These are phyloP conservation scores for Lepidurus packardi DNA, from an alignment of 1,140 invertebrate species.

Conservation along the genomic window DNA sequence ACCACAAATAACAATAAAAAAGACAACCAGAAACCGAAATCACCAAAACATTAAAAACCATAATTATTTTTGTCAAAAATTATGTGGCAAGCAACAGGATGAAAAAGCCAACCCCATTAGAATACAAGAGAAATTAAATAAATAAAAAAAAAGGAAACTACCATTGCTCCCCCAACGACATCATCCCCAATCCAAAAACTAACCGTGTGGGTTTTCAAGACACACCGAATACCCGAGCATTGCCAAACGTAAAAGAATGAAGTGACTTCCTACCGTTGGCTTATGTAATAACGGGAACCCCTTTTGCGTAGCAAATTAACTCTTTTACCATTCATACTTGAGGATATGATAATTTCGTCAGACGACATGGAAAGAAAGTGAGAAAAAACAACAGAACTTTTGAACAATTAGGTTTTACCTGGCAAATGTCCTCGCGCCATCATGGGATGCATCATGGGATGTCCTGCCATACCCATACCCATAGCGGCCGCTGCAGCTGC, in stretches of 20 bases:
- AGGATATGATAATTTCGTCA: background rate
- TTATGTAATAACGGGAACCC: background rate
- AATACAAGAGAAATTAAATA: constrained; percentile 11
- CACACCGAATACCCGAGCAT: constrained; percentile 14
- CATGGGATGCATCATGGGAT: constrained; percentile 13
- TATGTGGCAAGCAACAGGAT: background rate
- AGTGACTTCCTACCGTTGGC: constrained; percentile 11
- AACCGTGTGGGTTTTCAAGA: constrained; percentile 12
- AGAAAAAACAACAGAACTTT: background rate
- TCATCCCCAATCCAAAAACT: background rate
- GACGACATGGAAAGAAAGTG: too few relatives aligned
- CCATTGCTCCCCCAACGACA: background rate
- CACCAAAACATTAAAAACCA: constrained; percentile 19
- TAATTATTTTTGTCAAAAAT: background rate
- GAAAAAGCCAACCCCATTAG: constrained; percentile 7
- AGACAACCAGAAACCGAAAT: constrained; percentile 22
- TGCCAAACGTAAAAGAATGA: background rate
- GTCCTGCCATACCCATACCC: background rate
- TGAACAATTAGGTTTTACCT: background rate
- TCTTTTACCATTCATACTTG: background rate
- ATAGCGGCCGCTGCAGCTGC: background rate
- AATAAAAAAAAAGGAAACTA: background rate
- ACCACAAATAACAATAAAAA: constrained; percentile 20
- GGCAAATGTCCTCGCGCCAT: background rate
- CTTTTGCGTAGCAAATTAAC: background rate